Conservation (phyloP, 2,113 vertebrate species). For the Dasyurus viverrinus region DNA sequence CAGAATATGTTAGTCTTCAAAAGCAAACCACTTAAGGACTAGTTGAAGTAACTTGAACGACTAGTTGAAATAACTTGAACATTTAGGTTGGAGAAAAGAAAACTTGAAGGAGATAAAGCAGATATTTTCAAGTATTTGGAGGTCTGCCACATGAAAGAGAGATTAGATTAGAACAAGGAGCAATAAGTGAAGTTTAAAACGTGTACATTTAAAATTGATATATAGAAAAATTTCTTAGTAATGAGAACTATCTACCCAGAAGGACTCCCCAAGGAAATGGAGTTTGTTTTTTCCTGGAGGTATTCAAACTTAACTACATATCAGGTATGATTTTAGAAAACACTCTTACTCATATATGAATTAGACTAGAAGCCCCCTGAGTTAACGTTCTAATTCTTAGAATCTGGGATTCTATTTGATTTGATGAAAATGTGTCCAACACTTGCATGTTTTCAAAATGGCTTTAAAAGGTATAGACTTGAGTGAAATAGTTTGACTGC, state of each 20-base stretch:
- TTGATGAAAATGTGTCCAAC: neutral
- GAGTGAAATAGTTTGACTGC: neutral
- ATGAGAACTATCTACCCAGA: neutral
- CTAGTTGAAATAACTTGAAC: neutral
- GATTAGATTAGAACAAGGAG: neutral
- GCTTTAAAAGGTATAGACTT: neutral
- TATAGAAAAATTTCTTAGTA: neutral
- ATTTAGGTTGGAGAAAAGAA: neutral
- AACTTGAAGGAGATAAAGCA: neutral
- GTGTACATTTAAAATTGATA: neutral
- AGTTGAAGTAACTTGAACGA: neutral
- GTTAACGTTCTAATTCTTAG: neutral
- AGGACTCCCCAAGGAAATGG: neutral
- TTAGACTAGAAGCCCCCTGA: neutral
- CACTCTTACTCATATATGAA: neutral
- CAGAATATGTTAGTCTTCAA: neutral
- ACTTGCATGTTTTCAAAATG: neutral
- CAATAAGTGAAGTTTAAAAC: neutral
- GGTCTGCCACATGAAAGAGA: neutral
- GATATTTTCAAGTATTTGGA: neutral
- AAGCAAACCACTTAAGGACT: neutral
- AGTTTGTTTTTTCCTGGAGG: neutral
- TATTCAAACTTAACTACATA: neutral
- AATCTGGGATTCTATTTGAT: neutral
- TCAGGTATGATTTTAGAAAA: neutral